Evolutionary conservation across 2,888 invertebrate species (phyloP), one percentile per base, ranked within the genome.

Genomic region (Pollenia amentaria): DNA sequence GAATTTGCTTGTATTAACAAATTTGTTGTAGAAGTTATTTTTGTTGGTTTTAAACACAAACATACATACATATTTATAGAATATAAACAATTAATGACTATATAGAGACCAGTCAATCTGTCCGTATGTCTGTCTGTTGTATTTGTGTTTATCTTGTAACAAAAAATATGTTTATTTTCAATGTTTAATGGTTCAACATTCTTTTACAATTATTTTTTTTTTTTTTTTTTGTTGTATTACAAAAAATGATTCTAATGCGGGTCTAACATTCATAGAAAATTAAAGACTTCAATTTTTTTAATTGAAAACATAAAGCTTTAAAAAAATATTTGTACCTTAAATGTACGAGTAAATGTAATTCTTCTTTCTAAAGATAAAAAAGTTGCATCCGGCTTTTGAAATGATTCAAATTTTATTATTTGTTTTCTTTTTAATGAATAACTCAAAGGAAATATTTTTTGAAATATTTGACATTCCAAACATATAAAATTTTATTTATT

Each of bases 401-500:
- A 60, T 57, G 42, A 67, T 51, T 75, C 21, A 65, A 67, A 6
- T 38, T 46, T 38, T 72, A 21, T 38, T 10, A n/a, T 55, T 55
- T 12, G 16, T n/a, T 55, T 51, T 48, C 48, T 69, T 6, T 53
- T 70, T 55, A 18, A 42, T 44, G n/a, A 60, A 42, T n/a, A 40
- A 21, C 10, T 76, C 9, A 64, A 38, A 69, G 69, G 12, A 84
- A 78, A 77, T 83, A 57, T 77, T 77, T 80, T n/a, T 16, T 10
- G 48, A 73, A 77, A 84, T 78, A 72, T 78, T 84, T 78, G 60
- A 65, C 65, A 84, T 78, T 76, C 82, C 82, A 82, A 53, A 53
- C 76, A 60, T 53, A 82, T 48, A 21, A 18, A 72, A n/a, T 40
- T 9, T 55, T 42, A 10, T 7, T 53, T 69, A 51, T 55, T 55